A percentile compares a stretch with the other conserved stretches of the same genome.
Conservation (phyloP, 2,113 vertebrate species). For the Boleophthalmus pectinirostris region DNA sequence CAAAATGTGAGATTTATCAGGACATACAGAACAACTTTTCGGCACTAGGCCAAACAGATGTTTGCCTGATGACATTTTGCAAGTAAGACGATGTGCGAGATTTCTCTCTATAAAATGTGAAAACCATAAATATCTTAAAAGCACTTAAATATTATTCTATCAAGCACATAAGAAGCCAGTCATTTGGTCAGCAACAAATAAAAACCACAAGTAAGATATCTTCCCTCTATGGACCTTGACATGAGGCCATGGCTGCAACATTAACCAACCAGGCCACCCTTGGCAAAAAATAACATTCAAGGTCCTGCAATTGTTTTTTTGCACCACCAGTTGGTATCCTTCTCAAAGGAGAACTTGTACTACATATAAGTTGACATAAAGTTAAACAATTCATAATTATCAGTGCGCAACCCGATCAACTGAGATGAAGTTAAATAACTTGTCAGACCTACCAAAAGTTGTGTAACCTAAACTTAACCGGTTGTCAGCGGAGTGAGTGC, state of each 20-base stretch:
- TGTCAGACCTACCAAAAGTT: slow-evolving; percentile 26
- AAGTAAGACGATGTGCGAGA: no score
- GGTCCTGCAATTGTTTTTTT: slow-evolving; percentile 34
- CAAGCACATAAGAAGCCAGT: neutral
- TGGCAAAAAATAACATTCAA: slow-evolving; percentile 47
- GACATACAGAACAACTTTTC: no score
- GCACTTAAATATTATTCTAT: neutral
- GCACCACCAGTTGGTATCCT: slow-evolving; percentile 42
- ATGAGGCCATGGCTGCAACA: slow-evolving; percentile 42
- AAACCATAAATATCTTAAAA: neutral
- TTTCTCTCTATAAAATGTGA: no score
- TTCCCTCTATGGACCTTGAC: slow-evolving; percentile 40
- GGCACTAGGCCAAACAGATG: no score
- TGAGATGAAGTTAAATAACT: neutral
- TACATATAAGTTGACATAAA: neutral
- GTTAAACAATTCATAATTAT: slow-evolving; percentile 17
- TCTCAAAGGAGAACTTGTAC: slow-evolving; percentile 22
- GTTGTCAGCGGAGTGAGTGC: neutral
- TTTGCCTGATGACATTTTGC: no score
- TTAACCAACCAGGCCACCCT: slow-evolving; percentile 37
- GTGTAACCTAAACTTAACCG: slow-evolving; percentile 36
- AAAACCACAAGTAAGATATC: slow-evolving; percentile 16
- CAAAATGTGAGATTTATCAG: no score
- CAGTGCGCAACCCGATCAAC: slow-evolving; percentile 33
- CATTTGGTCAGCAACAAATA: slow-evolving; percentile 20